Evolutionary conservation across 2,797 vertebrate genomes (phyloP).

Genomic region (Pseudomugil gertrudae): DNA sequence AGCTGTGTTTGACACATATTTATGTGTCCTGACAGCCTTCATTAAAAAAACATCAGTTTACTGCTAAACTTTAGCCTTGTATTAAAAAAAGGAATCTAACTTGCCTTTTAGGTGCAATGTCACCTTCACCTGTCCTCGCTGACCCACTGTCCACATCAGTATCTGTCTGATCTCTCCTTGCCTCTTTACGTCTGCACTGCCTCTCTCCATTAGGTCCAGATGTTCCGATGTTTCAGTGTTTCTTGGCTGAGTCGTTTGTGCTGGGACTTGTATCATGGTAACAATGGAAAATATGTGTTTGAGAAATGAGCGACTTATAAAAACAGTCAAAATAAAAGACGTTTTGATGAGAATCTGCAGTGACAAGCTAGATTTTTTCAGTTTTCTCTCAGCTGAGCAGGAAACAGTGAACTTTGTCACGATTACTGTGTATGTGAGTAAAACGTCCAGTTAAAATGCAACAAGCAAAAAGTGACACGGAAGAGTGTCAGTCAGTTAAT

Average conservation of each 20-base stretch:
- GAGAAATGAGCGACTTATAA: constrained; percentile 43
- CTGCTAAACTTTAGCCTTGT: constrained; percentile 7
- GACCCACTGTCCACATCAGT: constrained; percentile 28
- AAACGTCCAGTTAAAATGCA: constrained; percentile 38
- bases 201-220: constrained; percentile 70
- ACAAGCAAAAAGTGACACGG: constrained; percentile 15
- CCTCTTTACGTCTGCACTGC: constrained; percentile 36
- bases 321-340: constrained; percentile 42
- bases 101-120: constrained; percentile 14
- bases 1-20: constrained; percentile 38
- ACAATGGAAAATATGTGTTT: constrained; percentile 70
- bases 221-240: constrained; percentile 57
- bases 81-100: constrained; percentile 6
- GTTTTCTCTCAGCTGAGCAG: constrained; percentile 7
- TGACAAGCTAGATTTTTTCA: constrained; percentile 1
- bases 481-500: constrained; percentile 4
- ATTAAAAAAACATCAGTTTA: neutral
- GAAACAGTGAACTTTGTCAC: constrained; percentile 6
- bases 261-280: constrained; percentile 68
- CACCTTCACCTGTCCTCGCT: constrained; percentile 49
- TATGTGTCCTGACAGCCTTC: constrained; percentile 20
- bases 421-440: constrained; percentile 8
- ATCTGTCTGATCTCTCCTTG: constrained; percentile 26
- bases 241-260: constrained; percentile 64
- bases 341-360: constrained; percentile 34